These are phyloP conservation scores for Sorex fumeus DNA, from an alignment of 2,113 vertebrate species.

Conservation along the genomic window DNA sequence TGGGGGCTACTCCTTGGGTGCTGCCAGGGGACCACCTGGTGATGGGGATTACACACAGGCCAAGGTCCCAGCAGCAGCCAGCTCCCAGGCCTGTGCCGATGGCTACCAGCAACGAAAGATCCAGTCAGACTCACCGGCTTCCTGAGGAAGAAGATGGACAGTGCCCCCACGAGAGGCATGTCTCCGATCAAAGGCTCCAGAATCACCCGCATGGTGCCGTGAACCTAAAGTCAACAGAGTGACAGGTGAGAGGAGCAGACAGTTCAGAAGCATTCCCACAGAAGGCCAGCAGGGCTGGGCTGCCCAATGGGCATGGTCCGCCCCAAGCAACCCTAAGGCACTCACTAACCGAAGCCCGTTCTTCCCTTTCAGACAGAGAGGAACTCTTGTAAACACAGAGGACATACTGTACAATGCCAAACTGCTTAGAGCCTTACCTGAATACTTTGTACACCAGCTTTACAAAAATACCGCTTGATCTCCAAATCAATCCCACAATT, in stretches of 20 bases:
- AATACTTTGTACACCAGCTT: slow-evolving; percentile 98
- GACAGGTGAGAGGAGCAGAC: not conserved
- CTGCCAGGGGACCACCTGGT: no score
- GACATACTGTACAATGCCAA: not conserved
- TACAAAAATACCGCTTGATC: slow-evolving; percentile 98
- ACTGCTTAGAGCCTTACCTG: slow-evolving; percentile 89
- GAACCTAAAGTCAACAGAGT: slow-evolving; percentile 89
- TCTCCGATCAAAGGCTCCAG: slow-evolving; percentile 98
- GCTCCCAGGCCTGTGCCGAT: no score
- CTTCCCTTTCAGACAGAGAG: no score
- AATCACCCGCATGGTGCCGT: slow-evolving; percentile 96
- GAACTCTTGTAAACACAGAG: no score
- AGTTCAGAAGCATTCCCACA: not conserved
- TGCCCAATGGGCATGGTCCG: no score
- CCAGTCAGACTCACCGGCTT: slow-evolving; percentile 89
- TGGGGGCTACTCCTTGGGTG: no score
- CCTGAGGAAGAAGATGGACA: slow-evolving; percentile 97
- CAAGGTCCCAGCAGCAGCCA: no score
- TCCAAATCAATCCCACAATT: slow-evolving; percentile 97
- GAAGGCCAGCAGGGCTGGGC: no score
- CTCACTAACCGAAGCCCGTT: not conserved
- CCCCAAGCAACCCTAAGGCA: not conserved
- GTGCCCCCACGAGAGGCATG: slow-evolving; percentile 96
- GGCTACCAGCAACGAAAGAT: no score
- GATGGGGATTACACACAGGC: no score